phyloP scores from a whole-genome alignment of 2,797 vertebrate species.

The Rhinella marina region DNA sequence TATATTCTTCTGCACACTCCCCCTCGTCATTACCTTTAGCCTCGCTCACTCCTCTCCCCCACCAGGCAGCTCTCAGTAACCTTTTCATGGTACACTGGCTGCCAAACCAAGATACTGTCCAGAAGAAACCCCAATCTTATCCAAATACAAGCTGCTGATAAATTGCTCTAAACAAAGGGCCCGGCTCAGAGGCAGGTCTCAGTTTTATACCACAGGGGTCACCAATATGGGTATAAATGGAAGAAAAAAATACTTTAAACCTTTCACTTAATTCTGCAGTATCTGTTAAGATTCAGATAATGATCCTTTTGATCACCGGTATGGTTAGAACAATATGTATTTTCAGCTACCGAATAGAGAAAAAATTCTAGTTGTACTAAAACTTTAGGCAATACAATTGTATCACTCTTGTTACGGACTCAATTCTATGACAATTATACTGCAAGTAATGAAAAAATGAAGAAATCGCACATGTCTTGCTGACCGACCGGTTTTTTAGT shows the following conservation, averaged over 20 bases:
- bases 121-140: constrained; percentile 77
- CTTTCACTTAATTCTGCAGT: neutral
- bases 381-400: neutral
- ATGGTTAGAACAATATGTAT: neutral
- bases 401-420: too few relatives aligned
- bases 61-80: constrained; percentile 74
- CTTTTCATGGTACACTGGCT: constrained; percentile 73
- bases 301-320: too few relatives aligned
- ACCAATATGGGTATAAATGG: neutral
- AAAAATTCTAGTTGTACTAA: neutral
- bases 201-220: neutral
- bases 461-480: neutral
- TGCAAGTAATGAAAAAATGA: neutral
- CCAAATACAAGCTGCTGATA: constrained; percentile 79
- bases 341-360: neutral
- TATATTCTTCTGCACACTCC: constrained; percentile 75
- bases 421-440: neutral
- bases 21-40: constrained; percentile 49
- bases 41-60: constrained; percentile 70
- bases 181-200: neutral
- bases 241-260: neutral
- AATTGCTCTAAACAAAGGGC: constrained; percentile 67
- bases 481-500: neutral
- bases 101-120: constrained; percentile 85
- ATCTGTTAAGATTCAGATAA: neutral